Base-by-base conservation (phyloP, 1,140 invertebrate species). In the Arion vulgaris region DNA sequence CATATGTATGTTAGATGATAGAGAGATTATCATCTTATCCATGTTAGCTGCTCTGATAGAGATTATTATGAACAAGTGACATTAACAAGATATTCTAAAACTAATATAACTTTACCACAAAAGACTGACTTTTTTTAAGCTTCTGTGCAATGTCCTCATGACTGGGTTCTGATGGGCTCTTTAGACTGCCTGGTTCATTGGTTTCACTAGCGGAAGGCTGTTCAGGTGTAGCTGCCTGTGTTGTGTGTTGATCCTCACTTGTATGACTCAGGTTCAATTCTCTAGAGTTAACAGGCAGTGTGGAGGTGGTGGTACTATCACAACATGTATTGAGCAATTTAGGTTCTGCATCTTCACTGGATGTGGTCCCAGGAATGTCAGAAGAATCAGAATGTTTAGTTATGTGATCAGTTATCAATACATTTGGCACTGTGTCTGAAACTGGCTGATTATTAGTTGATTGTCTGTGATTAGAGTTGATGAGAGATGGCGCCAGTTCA, bases 91-190 rank as follows among this genome's bases (percentile, higher is more conserved):
- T n/a, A n/a, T n/a, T n/a, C n/a, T n/a, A 45, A 45, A 45, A 45
- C 5, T 45, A 15, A 45, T 15, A 45, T 45, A 4, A 32, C n/a
- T 69, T 26, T 26, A 66, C 57, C 19, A 26, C 19, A 80, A 41
- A 11, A 53, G 23, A 39, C 51, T 51, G 13, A 57, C 41, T 69
- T 62, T 83, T 83, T 78, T 71, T 83, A 0, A 83, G 68, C 45
- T 78, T 83, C 66, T 36, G 51, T 38, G 69, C 49, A 51, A 73
- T 36, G 17, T 81, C 84, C 68, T 57, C 72, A 28, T 38, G 57
- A 57, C 75, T 83, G 62, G n/a, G n/a, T 76, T 73, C 53, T 53
- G 80, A 53, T 39, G 28, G 69, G 39, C 28, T 73, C 41, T 39
- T 66, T 53, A 57, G 57, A 32, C 7, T 75, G 51, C 36, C 32